phyloP scores from a whole-genome alignment of 2,797 vertebrate genomes.

The Acrocephalus scirpaceus region DNA sequence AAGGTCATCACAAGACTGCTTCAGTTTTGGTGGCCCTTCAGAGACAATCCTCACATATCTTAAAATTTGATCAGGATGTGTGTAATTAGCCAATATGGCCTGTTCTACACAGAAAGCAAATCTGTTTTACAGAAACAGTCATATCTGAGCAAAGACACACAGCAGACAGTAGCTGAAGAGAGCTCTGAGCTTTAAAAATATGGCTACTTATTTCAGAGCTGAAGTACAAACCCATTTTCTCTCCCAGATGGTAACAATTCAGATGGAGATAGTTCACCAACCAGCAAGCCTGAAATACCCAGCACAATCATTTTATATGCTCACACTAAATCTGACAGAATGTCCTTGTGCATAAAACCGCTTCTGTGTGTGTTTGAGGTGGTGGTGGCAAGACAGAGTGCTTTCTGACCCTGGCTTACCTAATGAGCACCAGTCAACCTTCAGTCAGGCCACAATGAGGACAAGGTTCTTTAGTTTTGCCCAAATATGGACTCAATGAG shows the following conservation, averaged over 20 bases:
- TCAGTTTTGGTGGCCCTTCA: background rate
- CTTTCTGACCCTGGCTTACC: background rate
- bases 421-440: background rate
- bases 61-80: background rate
- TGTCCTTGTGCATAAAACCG: background rate
- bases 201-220: background rate
- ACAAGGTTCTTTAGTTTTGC: background rate
- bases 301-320: background rate
- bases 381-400: background rate
- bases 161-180: background rate
- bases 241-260: background rate
- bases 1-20: background rate
- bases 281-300: background rate
- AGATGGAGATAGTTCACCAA: background rate
- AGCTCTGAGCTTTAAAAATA: background rate
- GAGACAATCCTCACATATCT: background rate
- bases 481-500: background rate
- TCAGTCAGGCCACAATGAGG: background rate
- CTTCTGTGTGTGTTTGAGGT: background rate
- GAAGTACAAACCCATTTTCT: background rate
- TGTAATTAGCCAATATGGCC: background rate
- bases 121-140: background rate
- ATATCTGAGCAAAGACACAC: background rate
- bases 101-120: background rate
- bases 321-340: background rate